Conservation (phyloP, 1,140 invertebrate species). For the Eueides isabella region DNA sequence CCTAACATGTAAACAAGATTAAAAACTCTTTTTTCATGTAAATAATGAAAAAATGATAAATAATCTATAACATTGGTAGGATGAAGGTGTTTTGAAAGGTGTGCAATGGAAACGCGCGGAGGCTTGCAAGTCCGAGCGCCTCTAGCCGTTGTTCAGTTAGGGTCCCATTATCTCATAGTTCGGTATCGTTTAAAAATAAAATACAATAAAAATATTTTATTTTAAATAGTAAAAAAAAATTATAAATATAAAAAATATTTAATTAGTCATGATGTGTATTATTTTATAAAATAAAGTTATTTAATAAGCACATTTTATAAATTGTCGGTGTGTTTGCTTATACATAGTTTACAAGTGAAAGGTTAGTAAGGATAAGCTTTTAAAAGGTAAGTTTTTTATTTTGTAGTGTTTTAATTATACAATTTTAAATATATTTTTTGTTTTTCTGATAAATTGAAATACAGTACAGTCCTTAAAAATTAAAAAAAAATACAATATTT, state of each 20-base stretch:
- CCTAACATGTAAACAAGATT: too few relatives aligned
- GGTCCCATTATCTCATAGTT: constrained; percentile 53
- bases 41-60: not conserved
- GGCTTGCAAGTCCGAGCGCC: constrained; percentile 19
- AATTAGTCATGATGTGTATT: not conserved
- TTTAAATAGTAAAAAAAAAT: not conserved
- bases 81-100: constrained; percentile 41
- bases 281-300: not conserved
- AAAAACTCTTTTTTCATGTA: not conserved
- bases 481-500: too few relatives aligned
- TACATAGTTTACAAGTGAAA: not conserved
- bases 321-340: not conserved
- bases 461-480: too few relatives aligned
- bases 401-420: too few relatives aligned
- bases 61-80: not conserved
- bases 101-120: constrained; percentile 48
- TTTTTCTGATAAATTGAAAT: too few relatives aligned
- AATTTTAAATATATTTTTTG: too few relatives aligned
- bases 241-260: not conserved
- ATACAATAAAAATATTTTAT: not conserved
- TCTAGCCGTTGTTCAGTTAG: constrained; percentile 50
- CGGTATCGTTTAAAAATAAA: constrained; percentile 33
- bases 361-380: not conserved
- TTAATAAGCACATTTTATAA: not conserved
- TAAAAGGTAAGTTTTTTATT: not conserved